Base-by-base conservation (phyloP, 2,113 vertebrate genomes). In the Sphyrna mokarran region DNA sequence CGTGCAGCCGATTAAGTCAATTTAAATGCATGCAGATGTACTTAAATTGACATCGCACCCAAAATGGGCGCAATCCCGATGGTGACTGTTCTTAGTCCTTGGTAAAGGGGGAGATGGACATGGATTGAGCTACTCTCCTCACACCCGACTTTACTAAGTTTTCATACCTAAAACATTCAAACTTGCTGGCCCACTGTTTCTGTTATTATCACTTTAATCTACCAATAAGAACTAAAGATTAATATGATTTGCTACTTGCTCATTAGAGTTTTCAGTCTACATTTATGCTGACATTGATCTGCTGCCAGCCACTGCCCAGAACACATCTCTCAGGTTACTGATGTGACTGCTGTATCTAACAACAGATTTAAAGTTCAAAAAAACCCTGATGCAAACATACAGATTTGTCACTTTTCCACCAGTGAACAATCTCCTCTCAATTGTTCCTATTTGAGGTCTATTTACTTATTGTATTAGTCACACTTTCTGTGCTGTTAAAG, bases 241-340 rank as follows among this genome's bases (percentile, higher is more conserved):
- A 43, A 70, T 94, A 66, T 40, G 37, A 20, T 3, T 94, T 94
- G 18, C 91, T 43, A 94, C 91, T 69, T 94, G 66, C 66, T 94
- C 91, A 94, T 70, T 69, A 54, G 40, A 72, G 69, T 33, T 94
- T 94, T 94, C 37, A 69, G 26, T 1, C 23, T 43, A 72, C 40
- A 54, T 72, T 94, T 95, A 23, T 95, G 68, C 69, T 76, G 68
- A 95, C 69, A 72, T 54, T 54, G 68, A 72, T 95, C 26, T 95
- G 66, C 37, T 48, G 69, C 26, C 13, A 70, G 54, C 10, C 68
- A 72, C 68, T 72, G 91, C 23, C 11, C n/a, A 33, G 11, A 54
- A 95, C 93, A 72, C 68, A 70, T 95, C 23, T 95, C 68, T 72
- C 94, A 16, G 68, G 94, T 95, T 95, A 95, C 94, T 54, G 94